Conservation (phyloP, 2,797 vertebrate genomes). For the Phyllotis vaccarum region DNA sequence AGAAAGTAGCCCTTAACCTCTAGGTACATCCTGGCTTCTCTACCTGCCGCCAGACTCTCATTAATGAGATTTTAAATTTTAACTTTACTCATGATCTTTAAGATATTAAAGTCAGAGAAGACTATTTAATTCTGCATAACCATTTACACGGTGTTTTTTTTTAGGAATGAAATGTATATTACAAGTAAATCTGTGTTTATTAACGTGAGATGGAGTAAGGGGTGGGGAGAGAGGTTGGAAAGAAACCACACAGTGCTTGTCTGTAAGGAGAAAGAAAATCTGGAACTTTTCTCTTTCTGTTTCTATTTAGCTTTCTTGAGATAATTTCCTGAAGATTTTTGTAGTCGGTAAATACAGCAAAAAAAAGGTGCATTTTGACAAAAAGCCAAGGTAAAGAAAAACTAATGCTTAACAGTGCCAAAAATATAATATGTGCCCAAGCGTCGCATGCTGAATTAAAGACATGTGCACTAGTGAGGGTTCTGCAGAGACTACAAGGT, state of each 20-base stretch:
- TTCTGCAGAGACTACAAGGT: background rate
- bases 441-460: background rate
- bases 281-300: background rate
- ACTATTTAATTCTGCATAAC: background rate
- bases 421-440: background rate
- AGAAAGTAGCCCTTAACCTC: background rate
- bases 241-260: background rate
- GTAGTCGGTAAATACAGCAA: background rate
- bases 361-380: background rate
- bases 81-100: background rate
- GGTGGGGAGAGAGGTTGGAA: rapidly evolving
- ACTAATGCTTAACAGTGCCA: background rate
- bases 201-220: too few relatives aligned
- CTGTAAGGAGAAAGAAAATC: background rate
- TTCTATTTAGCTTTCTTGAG: background rate
- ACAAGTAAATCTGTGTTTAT: background rate
- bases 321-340: background rate
- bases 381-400: background rate
- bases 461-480: background rate
- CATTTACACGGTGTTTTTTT: background rate
- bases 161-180: background rate
- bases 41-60: background rate
- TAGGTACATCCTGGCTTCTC: background rate
- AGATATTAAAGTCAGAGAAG: background rate
- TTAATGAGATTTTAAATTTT: background rate